phyloP scores from a whole-genome alignment of 2,797 vertebrate species.

The Characodon lateralis region DNA sequence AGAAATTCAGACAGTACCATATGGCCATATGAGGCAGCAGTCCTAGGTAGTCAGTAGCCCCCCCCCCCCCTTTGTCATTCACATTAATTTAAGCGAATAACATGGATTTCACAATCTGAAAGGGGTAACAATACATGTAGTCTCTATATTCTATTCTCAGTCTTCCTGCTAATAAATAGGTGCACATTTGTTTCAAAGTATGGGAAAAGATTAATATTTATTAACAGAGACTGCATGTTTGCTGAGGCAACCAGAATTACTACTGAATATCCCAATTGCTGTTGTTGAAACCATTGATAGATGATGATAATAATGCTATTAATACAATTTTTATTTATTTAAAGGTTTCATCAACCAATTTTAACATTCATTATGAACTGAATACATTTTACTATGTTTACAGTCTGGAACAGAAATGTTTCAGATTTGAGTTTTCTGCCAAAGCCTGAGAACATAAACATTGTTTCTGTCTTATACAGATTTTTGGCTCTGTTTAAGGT shows the following conservation, averaged over 20 bases:
- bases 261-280: background rate
- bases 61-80: background rate
- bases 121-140: constrained; percentile 9
- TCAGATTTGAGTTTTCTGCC: too few relatives aligned
- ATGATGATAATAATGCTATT: background rate
- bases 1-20: constrained; percentile 39
- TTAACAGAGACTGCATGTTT: background rate
- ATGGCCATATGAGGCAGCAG: constrained; percentile 6
- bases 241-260: background rate
- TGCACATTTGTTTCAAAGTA: constrained; percentile 15
- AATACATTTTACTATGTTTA: background rate
- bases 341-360: too few relatives aligned
- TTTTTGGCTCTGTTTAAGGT: background rate
- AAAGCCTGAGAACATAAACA: too few relatives aligned
- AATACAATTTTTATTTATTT: background rate
- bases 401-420: background rate
- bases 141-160: constrained; percentile 10
- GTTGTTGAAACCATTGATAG: background rate
- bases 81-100: background rate
- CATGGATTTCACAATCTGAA: background rate
- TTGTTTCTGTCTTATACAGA: too few relatives aligned
- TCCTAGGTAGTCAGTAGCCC: background rate
- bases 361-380: too few relatives aligned
- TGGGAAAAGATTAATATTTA: constrained; percentile 18
- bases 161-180: constrained; percentile 7